Evolutionary conservation across 2,888 invertebrate genomes (phyloP).

Genomic region (Himalopsyche kuldschensis): DNA sequence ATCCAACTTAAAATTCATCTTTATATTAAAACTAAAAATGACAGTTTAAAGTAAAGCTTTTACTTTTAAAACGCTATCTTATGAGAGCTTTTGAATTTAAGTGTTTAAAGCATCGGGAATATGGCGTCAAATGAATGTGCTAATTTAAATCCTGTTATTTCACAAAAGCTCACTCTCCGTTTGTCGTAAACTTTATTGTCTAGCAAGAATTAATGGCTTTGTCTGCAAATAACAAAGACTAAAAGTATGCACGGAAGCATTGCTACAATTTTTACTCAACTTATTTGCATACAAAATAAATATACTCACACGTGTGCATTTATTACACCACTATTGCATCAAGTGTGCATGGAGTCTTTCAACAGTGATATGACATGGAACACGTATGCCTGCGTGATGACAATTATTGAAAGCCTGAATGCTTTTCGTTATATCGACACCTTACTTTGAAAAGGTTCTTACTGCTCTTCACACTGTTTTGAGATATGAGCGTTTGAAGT

Average conservation of each 20-base stretch:
- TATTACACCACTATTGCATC: too few relatives aligned
- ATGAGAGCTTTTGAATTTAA: neutral
- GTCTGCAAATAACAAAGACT: neutral
- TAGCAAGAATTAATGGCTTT: neutral
- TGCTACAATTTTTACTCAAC: neutral
- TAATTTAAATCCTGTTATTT: neutral
- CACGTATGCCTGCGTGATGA: too few relatives aligned
- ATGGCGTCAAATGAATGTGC: neutral
- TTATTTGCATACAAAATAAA: neutral
- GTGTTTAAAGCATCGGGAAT: neutral
- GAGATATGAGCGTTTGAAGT: too few relatives aligned
- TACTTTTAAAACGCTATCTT: neutral
- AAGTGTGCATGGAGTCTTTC: too few relatives aligned
- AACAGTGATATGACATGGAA: too few relatives aligned
- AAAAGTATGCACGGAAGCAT: neutral
- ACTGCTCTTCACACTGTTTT: too few relatives aligned
- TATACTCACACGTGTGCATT: too few relatives aligned
- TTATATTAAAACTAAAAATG: too few relatives aligned
- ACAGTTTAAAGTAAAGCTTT: neutral
- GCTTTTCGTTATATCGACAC: too few relatives aligned
- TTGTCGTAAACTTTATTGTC: neutral
- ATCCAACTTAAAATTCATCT: too few relatives aligned
- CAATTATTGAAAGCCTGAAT: too few relatives aligned
- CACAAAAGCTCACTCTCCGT: neutral
- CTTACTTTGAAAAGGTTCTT: too few relatives aligned